Evolutionary conservation across 2,797 vertebrate genomes (phyloP), one percentile per base, ranked within the genome.

Genomic region (Pangasius krempfi): DNA sequence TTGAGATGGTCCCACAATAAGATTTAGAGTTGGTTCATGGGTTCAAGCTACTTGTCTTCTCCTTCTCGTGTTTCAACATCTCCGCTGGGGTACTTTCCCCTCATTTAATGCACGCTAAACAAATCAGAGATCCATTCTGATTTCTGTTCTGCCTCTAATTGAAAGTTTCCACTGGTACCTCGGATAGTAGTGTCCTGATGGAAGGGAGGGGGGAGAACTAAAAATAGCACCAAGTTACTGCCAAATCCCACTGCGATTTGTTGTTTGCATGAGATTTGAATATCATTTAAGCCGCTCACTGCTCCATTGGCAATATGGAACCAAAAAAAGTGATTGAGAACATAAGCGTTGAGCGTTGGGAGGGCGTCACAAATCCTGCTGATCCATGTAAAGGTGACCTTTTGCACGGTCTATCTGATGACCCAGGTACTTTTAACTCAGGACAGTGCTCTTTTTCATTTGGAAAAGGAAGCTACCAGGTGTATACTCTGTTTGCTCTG

Each of bases 91-190:
- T 92, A 92, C 89, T 85, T 89, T 89, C 90, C 91, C 90, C 90
- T 91, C 92, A 92, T 88, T 85, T 73, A 27, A 82, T 82, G 37
- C 44, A 2, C 33, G 20, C 90, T 88, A 87, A 92, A 93, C 62
- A 68, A 91, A 88, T 92, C 90, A 37, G 80, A 90, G 85, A 92
- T 90, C 75, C 54, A 85, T 89, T 83, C 68, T 68, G 64, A 79
- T 88, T 91, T 91, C 90, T 91, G 88, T 88, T 89, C 70, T 90
- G 88, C 75, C 91, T 90, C 88, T 93, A 93, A 95, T 94, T 94
- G 94, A 96, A 95, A 95, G 94, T 96, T 96, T 95, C 94, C 94
- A 95, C 95, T 92, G 93, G 93, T 94, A 92, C 94, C 91, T 94
- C 92, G 93, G 92, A 96, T 93, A 94, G 95, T 93, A 91, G 91